Evolutionary conservation across 2,888 invertebrate genomes (phyloP).

Genomic region (Cenopis cana): DNA sequence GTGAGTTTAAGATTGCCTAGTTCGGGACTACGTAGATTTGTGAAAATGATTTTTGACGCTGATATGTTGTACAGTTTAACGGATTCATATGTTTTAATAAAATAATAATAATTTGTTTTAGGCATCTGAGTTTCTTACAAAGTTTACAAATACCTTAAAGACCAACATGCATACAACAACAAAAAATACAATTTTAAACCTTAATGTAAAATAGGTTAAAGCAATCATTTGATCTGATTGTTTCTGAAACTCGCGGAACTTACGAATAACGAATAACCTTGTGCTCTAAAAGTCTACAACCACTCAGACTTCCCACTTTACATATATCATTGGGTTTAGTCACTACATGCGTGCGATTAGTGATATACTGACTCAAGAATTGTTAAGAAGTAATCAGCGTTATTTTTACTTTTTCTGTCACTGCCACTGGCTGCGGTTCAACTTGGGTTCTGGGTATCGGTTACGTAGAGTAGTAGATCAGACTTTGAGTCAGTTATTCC

Average conservation of each 20-base stretch:
- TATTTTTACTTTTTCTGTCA: conserved; percentile 48
- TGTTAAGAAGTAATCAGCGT: conserved; percentile 47
- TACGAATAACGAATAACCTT: conserved; percentile 27
- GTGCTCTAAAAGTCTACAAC: conserved; percentile 36
- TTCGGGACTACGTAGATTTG: too few relatives aligned
- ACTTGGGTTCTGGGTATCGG: conserved; percentile 40
- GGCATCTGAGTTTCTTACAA: too few relatives aligned
- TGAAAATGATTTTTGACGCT: too few relatives aligned
- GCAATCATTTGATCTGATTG: neutral
- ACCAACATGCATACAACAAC: too few relatives aligned
- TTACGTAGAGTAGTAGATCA: conserved; percentile 48
- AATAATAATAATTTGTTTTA: too few relatives aligned
- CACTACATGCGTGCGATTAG: conserved; percentile 31
- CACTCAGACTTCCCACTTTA: conserved; percentile 33
- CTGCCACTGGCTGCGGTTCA: conserved; percentile 34
- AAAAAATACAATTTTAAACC: too few relatives aligned
- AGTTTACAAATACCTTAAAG: too few relatives aligned
- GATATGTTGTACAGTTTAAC: too few relatives aligned
- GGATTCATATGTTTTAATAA: too few relatives aligned
- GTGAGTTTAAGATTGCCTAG: too few relatives aligned
- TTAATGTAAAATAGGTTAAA: conserved; percentile 25
- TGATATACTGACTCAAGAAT: conserved; percentile 36
- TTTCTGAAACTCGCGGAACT: conserved; percentile 4
- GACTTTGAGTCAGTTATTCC: conserved; percentile 60
- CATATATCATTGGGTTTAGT: conserved; percentile 39